Evolutionary conservation across 2,888 invertebrate species (phyloP).

Genomic region (Acanthosepion lycidas): DNA sequence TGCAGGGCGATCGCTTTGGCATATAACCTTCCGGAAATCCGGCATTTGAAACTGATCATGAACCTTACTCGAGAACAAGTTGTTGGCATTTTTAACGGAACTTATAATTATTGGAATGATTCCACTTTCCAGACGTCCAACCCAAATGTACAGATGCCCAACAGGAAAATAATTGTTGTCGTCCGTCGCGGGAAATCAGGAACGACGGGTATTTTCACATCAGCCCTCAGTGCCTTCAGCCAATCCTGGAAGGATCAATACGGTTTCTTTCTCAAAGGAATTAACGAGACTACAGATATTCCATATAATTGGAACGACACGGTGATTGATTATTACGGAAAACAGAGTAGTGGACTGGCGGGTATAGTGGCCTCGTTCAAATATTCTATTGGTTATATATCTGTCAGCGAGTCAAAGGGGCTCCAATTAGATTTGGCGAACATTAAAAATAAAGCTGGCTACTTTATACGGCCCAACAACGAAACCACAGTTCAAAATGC

Average conservation of each 20-base stretch:
- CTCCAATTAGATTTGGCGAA: conserved; percentile 56
- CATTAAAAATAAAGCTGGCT: conserved; percentile 59
- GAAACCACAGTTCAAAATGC: conserved; percentile 59
- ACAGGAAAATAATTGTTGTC: conserved; percentile 61
- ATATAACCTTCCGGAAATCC: conserved; percentile 63
- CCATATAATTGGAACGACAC: conserved; percentile 58
- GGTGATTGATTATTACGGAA: conserved; percentile 58
- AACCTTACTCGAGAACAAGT: conserved; percentile 62
- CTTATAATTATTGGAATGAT: conserved; percentile 66
- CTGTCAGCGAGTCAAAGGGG: conserved; percentile 59
- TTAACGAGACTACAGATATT: neutral
- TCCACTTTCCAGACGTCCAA: conserved; percentile 58
- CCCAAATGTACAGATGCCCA: conserved; percentile 58
- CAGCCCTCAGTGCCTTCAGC: conserved; percentile 63
- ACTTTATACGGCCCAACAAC: conserved; percentile 54
- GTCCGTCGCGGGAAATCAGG: conserved; percentile 70
- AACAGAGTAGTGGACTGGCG: conserved; percentile 61
- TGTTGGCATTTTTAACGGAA: conserved; percentile 70
- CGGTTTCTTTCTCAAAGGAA: conserved; percentile 62
- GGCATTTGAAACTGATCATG: conserved; percentile 50
- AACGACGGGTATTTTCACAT: conserved; percentile 68
- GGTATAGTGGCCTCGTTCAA: conserved; percentile 60
- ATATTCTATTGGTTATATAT: conserved; percentile 68
- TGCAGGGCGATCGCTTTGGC: conserved; percentile 68
- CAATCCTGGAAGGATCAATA: conserved; percentile 59